Percentiles rank a stretch among this genome's conserved stretches.
phyloP scores from a whole-genome alignment of 1,140 invertebrate species.

The Drosophila insularis region DNA sequence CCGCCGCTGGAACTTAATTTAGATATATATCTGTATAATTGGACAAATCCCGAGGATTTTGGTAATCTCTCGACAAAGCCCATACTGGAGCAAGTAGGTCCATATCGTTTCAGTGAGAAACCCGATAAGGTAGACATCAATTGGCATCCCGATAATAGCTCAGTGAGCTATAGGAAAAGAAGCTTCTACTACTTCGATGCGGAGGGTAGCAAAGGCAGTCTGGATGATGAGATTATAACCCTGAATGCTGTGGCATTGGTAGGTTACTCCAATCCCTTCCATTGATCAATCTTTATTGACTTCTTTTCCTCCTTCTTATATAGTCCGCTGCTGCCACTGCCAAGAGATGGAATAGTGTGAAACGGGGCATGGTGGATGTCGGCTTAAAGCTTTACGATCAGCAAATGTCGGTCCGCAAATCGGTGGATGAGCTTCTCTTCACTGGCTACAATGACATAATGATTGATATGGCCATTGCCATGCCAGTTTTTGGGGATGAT shows the following conservation, averaged over 20 bases:
- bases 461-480: conserved; percentile 85
- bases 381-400: conserved; percentile 83
- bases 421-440: conserved; percentile 89
- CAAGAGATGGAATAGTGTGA: conserved; percentile 83
- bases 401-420: conserved; percentile 85
- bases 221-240: conserved; percentile 90
- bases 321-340: conserved; percentile 88
- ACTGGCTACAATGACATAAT: conserved; percentile 89
- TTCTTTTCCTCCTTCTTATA: conserved; percentile 30
- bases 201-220: conserved; percentile 87
- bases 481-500: conserved; percentile 83
- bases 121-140: conserved; percentile 88
- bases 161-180: conserved; percentile 90
- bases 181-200: conserved; percentile 90
- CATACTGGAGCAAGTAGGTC: conserved; percentile 87
- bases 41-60: conserved; percentile 89
- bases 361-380: conserved; percentile 85
- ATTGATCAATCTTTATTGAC: neutral
- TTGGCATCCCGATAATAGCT: conserved; percentile 89
- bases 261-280: conserved; percentile 75
- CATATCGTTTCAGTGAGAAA: conserved; percentile 88
- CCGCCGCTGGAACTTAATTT: conserved; percentile 90
- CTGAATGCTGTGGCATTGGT: conserved; percentile 93
- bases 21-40: conserved; percentile 91
- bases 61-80: conserved; percentile 84